Evolutionary conservation across 1,140 invertebrate genomes (phyloP).

Genomic region (Heterodera carotae): DNA sequence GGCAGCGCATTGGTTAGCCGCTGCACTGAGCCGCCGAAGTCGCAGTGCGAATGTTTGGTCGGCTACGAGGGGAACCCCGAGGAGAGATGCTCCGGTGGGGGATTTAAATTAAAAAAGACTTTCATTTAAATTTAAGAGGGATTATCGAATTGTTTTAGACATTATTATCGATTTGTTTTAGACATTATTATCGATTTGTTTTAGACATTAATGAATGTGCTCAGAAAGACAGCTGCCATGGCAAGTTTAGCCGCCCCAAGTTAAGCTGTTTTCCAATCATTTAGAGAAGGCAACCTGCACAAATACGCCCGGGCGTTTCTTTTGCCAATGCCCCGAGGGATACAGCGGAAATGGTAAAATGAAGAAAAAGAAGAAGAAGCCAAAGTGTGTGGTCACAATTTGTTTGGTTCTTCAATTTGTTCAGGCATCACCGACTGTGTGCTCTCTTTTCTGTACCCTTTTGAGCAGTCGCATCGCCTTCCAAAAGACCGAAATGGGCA

Average conservation of each 20-base stretch:
- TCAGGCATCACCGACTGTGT: slow-evolving; percentile 53
- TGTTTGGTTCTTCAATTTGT: slow-evolving; percentile 3
- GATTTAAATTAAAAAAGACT: not conserved
- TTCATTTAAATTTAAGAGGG: slow-evolving; percentile 3
- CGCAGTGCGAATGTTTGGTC: slow-evolving; percentile 58
- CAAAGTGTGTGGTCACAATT: not conserved
- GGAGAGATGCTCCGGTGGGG: slow-evolving; percentile 51
- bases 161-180: no score
- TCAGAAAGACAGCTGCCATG: slow-evolving; percentile 77
- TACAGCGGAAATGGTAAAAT: slow-evolving; percentile 52
- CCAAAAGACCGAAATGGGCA: slow-evolving; percentile 54
- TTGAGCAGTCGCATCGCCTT: slow-evolving; percentile 51
- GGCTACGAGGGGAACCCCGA: slow-evolving; percentile 60
- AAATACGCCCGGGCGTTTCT: slow-evolving; percentile 86
- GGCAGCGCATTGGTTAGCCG: slow-evolving; percentile 35
- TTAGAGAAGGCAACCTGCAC: slow-evolving; percentile 80
- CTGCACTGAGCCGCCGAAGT: slow-evolving; percentile 58
- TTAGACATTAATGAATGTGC: slow-evolving; percentile 86
- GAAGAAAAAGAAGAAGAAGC: not conserved
- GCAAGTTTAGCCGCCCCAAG: not conserved
- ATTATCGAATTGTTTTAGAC: no score
- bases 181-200: slow-evolving; percentile 14
- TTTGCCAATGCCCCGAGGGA: slow-evolving; percentile 77
- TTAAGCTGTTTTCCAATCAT: not conserved
- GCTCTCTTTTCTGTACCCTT: slow-evolving; percentile 59